phyloP scores from a whole-genome alignment of 2,888 invertebrate genomes.

The Drosophila colorata region DNA sequence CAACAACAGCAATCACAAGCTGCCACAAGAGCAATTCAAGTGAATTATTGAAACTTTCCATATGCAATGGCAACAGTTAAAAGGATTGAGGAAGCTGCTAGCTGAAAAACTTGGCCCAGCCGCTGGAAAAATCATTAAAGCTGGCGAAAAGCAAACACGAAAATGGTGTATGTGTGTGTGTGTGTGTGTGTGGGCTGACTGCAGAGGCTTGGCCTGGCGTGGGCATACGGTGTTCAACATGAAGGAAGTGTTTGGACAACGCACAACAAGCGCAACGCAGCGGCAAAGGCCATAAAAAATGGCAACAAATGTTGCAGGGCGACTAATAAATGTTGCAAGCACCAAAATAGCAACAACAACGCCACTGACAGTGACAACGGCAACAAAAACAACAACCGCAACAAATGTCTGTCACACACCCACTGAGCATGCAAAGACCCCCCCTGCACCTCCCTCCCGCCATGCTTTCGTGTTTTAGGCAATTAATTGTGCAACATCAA shows the following conservation, averaged over 20 bases:
- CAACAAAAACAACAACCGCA: slow-evolving; percentile 36
- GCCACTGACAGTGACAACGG: slow-evolving; percentile 18
- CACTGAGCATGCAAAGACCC: slow-evolving; percentile 46
- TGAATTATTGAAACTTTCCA: slow-evolving; percentile 77
- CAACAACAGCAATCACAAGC: slow-evolving; percentile 37
- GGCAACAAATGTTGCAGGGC: slow-evolving; percentile 75
- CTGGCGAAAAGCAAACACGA: slow-evolving; percentile 40
- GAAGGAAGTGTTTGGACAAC: slow-evolving; percentile 62
- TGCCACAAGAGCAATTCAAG: slow-evolving; percentile 71
- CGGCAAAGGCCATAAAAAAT: slow-evolving; percentile 63
- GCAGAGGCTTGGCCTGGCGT: slow-evolving; percentile 50
- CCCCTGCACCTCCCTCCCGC: neutral
- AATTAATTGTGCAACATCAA: slow-evolving; percentile 79
- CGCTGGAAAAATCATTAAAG: slow-evolving; percentile 57
- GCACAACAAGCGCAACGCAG: slow-evolving; percentile 13
- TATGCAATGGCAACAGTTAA: slow-evolving; percentile 51
- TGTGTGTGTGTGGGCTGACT: slow-evolving; percentile 28
- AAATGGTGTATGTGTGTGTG: slow-evolving; percentile 6
- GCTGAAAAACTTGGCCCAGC: slow-evolving; percentile 16
- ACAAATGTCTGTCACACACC: slow-evolving; percentile 62
- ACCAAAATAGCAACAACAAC: slow-evolving; percentile 34
- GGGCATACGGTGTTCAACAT: slow-evolving; percentile 51
- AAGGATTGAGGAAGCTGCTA: slow-evolving; percentile 45
- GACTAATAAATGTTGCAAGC: slow-evolving; percentile 69
- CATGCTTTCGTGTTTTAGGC: slow-evolving; percentile 48